phyloP scores from a whole-genome alignment of 2,113 vertebrate genomes.

The Myocastor coypus region DNA sequence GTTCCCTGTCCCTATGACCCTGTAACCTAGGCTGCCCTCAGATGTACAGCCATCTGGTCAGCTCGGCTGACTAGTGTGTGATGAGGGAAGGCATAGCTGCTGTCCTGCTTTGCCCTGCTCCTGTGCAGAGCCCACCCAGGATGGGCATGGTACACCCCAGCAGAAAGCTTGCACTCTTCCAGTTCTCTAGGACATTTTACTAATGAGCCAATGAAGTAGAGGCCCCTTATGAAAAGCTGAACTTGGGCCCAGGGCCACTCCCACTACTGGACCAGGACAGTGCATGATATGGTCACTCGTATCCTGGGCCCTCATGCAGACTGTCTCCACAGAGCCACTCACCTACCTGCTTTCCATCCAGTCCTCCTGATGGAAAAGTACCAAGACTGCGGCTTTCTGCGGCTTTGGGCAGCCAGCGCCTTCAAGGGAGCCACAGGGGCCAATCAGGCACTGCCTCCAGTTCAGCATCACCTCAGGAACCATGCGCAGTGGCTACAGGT shows the following conservation, averaged over 20 bases:
- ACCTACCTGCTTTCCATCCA: conserved; percentile 69
- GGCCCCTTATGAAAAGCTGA: background rate
- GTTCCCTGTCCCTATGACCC: background rate
- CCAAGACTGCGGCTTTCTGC: conserved; percentile 88
- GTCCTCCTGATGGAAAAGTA: conserved; percentile 93
- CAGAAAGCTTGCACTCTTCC: background rate
- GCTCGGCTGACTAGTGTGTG: background rate
- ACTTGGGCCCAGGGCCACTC: background rate
- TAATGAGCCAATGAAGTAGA: background rate
- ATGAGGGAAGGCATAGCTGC: background rate
- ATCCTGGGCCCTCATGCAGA: fast-evolving
- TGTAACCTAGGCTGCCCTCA: too few species aligned
- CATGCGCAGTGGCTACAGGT: conserved; percentile 94
- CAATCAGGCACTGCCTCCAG: conserved; percentile 89
- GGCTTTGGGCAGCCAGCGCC: conserved; percentile 95
- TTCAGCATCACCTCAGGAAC: conserved; percentile 94
- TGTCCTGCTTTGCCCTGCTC: background rate
- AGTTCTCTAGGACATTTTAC: background rate
- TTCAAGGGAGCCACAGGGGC: conserved; percentile 96
- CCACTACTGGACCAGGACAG: background rate
- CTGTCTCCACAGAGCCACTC: background rate
- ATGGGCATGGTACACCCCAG: background rate
- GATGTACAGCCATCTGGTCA: background rate
- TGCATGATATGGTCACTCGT: fast-evolving
- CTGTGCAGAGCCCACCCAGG: fast-evolving